Base-by-base conservation (phyloP, 1,140 invertebrate species). In the Uloborus diversus region DNA sequence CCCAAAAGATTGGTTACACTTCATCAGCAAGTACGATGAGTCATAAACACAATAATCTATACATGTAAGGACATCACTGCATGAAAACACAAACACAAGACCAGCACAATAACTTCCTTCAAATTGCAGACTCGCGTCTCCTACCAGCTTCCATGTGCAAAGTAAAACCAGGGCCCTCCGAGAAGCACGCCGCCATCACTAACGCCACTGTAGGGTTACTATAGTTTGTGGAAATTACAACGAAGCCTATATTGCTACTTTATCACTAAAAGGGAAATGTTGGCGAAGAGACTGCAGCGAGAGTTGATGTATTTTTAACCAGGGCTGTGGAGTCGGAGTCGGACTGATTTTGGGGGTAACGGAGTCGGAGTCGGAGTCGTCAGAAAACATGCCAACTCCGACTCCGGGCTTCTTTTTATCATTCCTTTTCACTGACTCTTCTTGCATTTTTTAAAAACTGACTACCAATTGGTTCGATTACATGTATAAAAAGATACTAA, bases 161-260 rank as follows among this genome's bases (percentile, higher is more conserved):
- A 73, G 23, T 28, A 20, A 32, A 71, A 51, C 69, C n/a, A n/a
- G 59, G 32, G 59, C 27, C 57, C 61, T 75, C 42, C 28, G 42
- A 27, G 64, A 73, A 75, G 64, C 71, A 75, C 57, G 59, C 71
- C 71, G 71, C 71, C 71, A 75, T 75, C 71, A 75, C 71, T 75
- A 75, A 75, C 71, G 71, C 71, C 71, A 64, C 47, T 73, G 20
- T 37, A 73, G 56, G 69, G 69, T 73, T 73, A 37, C 56, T 28
- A 4, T 59, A 17, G 32, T 30, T 25, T 13, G 30, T 13, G 33
- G 30, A 30, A 68, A 30, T 3, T 9, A n/a, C 17, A 1, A 28
- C 17, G 27, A 0, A 4, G 20, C 11, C 42, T n/a, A n/a, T 51
- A 14, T 68, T 49, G 65, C 42, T 17, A 27, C 11, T 14, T 14